A percentile compares a stretch with the other conserved stretches of the same genome.
Conservation (phyloP, 2,888 invertebrate genomes). For the Alentia gelatinosa region DNA sequence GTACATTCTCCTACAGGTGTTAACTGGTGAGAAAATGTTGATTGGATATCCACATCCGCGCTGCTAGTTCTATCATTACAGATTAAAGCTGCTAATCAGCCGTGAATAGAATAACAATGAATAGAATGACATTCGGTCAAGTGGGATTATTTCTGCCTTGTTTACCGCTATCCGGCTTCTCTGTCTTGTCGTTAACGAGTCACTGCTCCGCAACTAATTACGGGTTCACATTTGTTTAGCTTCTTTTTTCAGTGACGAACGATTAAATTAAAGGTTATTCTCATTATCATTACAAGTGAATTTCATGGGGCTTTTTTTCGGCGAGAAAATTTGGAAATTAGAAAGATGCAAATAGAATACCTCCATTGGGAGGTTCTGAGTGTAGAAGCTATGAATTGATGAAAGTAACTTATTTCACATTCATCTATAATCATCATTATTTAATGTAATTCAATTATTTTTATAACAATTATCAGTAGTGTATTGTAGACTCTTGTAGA, state of each 20-base stretch:
- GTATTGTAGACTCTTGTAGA: too few species aligned
- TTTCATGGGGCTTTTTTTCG: neutral
- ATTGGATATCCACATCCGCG: too few species aligned
- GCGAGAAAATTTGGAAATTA: neutral
- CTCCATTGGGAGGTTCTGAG: too few species aligned
- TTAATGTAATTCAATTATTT: too few species aligned
- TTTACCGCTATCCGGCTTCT: neutral
- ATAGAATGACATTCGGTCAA: neutral
- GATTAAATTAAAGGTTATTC: conserved; percentile 8
- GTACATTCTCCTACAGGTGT: too few species aligned
- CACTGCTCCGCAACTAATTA: neutral
- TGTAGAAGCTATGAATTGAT: too few species aligned
- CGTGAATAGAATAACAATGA: neutral
- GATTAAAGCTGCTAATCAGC: too few species aligned
- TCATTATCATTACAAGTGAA: neutral
- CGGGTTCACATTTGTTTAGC: neutral
- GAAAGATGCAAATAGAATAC: conserved; percentile 1
- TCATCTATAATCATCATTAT: too few species aligned
- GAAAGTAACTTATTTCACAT: too few species aligned
- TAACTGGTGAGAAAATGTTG: too few species aligned
- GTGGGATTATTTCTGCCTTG: neutral
- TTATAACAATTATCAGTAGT: too few species aligned
- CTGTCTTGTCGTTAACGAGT: neutral
- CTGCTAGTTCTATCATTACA: too few species aligned
- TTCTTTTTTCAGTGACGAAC: neutral